Evolutionary conservation across 1,140 invertebrate species (phyloP), one percentile per base, ranked within the genome.

Genomic region (Procambarus clarkii): DNA sequence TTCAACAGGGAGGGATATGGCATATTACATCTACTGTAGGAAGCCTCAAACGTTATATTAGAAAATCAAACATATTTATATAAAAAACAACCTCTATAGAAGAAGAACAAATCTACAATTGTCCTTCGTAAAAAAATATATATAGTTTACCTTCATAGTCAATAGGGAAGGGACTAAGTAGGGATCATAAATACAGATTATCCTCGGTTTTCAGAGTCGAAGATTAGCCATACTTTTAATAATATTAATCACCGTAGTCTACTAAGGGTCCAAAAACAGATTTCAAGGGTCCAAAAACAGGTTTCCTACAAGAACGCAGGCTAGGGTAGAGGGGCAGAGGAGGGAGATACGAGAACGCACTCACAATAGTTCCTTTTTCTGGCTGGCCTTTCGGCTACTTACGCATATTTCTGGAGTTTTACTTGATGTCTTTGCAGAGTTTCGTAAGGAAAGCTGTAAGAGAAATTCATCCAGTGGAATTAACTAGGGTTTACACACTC

Each of bases 361-460:
- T 58, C 58, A 79, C 79, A 81, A 54, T 21, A 58, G 45, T 45
- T 34, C 18, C n/a, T 44, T 34, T 13, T n/a, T 48, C 5, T 48
- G 21, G 64, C n/a, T 21, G 13, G 44, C 24, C n/a, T n/a, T 18
- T 8, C 44, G 18, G 21, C 76, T 91, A 91, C 82, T 79, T 79
- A 79, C 88, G 82, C 82, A 77, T 60, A 34, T 24, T 48, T 48
- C 76, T 74, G 46, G 58, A 11, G 64, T 60, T 64, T 85, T 91
- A 91, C 88, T 91, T 84, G 58, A 84, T 64, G 50, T 79, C 82
- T 91, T 91, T 85, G 88, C 88, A 91, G 88, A 91, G 88, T 84
- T 91, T 91, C 74, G 24, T 15, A 85, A 91, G 88, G 82, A 91
- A 91, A 78, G 88, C 88, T 91, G 88, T 84, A 91, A 91, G 74